phyloP scores from a whole-genome alignment of 2,113 vertebrate genomes.

The Marcusenius ussheri region DNA sequence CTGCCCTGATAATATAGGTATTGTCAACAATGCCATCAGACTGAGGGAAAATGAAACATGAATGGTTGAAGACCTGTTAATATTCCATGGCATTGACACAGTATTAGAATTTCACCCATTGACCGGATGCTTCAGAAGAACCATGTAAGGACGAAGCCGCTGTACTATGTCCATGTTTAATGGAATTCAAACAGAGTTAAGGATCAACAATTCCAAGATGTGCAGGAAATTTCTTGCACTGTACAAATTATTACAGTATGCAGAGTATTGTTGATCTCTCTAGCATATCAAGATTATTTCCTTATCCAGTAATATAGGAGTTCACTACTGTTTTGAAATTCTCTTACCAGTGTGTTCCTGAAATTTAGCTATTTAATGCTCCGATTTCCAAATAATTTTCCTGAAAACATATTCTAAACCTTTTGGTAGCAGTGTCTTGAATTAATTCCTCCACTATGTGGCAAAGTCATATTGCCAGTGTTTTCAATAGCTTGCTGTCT shows the following conservation, averaged over 20 bases:
- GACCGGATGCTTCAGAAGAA: background rate
- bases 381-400: background rate
- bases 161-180: background rate
- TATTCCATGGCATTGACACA: background rate
- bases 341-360: background rate
- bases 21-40: conserved; percentile 7
- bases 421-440: conserved; percentile 2
- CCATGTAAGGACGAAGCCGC: background rate
- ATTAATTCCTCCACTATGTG: conserved; percentile 14
- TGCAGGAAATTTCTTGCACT: background rate
- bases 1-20: conserved; percentile 10
- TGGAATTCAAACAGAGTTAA: background rate
- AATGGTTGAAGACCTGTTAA: conserved; percentile 9
- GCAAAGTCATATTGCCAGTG: background rate
- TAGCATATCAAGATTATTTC: background rate
- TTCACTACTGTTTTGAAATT: background rate
- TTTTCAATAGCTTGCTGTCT: background rate
- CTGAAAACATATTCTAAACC: background rate
- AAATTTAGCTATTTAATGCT: background rate
- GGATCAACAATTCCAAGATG: background rate
- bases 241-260: background rate
- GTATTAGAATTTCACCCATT: background rate
- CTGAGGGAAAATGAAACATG: conserved; percentile 1
- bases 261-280: conserved; percentile 11
- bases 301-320: background rate